A percentile compares a stretch with the other conserved stretches of the same genome.
Evolutionary conservation across 2,888 invertebrate species (phyloP).

Genomic region (Sinopyrophorus schimmeli): DNA sequence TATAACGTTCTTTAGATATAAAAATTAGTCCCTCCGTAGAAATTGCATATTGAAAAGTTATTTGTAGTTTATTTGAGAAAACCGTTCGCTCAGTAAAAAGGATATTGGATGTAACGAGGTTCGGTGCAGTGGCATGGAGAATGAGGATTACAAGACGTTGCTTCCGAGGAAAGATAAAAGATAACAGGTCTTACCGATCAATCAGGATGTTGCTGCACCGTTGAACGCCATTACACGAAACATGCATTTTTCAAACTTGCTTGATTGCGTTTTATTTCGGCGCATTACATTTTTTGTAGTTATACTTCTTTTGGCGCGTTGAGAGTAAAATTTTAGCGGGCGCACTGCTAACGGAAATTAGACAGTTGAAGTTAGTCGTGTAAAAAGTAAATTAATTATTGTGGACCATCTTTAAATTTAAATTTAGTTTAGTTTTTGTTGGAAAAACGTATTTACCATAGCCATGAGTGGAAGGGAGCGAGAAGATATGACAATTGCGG

Average conservation of each 20-base stretch:
- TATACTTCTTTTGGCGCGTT: too few relatives aligned
- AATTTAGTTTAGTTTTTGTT: too few relatives aligned
- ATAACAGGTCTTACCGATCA: slow-evolving; percentile 26
- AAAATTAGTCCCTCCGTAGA: too few relatives aligned
- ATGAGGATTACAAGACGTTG: slow-evolving; percentile 15
- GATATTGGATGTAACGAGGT: slow-evolving; percentile 4
- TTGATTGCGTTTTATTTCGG: slow-evolving; percentile 3
- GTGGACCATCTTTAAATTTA: background rate
- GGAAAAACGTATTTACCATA: too few relatives aligned
- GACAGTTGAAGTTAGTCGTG: background rate
- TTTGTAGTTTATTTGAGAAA: too few relatives aligned
- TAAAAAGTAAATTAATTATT: background rate
- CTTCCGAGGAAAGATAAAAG: slow-evolving; percentile 11
- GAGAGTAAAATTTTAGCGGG: background rate
- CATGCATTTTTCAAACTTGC: slow-evolving; percentile 14
- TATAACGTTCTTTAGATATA: too few relatives aligned
- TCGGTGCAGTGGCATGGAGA: slow-evolving; percentile 15
- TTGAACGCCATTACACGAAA: slow-evolving; percentile 22
- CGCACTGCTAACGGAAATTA: background rate
- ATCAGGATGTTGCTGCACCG: slow-evolving; percentile 25
- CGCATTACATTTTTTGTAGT: too few relatives aligned
- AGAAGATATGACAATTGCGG: too few relatives aligned
- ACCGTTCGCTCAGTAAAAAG: too few relatives aligned
- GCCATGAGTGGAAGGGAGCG: too few relatives aligned
- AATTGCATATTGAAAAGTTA: too few relatives aligned